Evolutionary conservation across 1,140 invertebrate genomes (phyloP), one percentile per base, ranked within the genome.

Genomic region (Drosophila kurseongensis): DNA sequence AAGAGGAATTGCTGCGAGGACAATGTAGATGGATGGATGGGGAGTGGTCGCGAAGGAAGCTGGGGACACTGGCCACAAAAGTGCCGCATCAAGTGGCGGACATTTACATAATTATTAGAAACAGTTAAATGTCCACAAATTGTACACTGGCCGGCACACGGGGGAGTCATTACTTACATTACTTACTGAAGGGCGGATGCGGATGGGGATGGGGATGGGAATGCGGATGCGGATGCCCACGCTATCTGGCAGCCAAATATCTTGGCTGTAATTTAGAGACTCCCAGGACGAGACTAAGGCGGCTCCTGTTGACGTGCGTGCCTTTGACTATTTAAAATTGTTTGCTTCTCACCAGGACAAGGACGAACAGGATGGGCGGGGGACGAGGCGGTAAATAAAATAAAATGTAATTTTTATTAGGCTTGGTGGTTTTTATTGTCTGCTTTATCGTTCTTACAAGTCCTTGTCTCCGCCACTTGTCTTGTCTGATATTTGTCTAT

Each of bases 401-500:
- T 89, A 89, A 89, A 89, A 89, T 89, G 84, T 89, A 89, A 89
- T 89, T 89, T 88, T 89, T 89, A 89, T 89, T 89, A 90, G 88
- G 77, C 84, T 89, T 72, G 58, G 84, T 89, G 84, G 84, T 89
- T 89, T 89, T 89, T 89, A 89, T 89, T 89, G 84, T 83, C 84
- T 78, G 74, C 80, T 89, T 89, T 89, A 89, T 89, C 84, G 84
- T 85, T 84, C 62, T 75, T 78, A 88, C 83, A 88, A 88, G 84
- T 82, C 47, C 65, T 68, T 44, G 51, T 84, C 74, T 48, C 57
- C 50, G 75, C 54, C 67, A 38, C 40, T 73, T 73, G 81, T 78
- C 81, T 85, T 85, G 84, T 88, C 75, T 88, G 83, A 88, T 86
- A 86, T 86, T 86, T 86, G 83, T 86, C 83, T 86, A 76, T 86